Evolutionary conservation across 2,888 invertebrate genomes (phyloP).

Genomic region (Coelinius sp.): DNA sequence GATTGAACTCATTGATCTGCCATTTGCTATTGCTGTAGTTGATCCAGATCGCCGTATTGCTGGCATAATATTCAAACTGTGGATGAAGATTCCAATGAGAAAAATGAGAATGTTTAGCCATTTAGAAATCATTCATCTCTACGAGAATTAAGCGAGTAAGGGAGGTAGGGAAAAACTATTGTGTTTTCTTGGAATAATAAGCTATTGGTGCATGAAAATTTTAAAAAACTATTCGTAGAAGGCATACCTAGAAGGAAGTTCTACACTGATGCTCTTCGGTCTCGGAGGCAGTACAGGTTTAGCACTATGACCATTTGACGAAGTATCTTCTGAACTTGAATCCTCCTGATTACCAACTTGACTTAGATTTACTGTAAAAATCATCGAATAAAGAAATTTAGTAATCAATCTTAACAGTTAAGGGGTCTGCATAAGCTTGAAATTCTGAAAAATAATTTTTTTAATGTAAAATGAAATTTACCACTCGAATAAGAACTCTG

Average conservation of each 20-base stretch:
- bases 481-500: conserved; percentile 80
- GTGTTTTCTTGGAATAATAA: not conserved
- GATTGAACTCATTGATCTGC: conserved; percentile 53
- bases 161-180: too few relatives aligned
- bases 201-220: too few relatives aligned
- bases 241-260: conserved; percentile 69
- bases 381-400: not conserved
- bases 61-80: conserved; percentile 58
- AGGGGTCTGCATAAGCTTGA: too few relatives aligned
- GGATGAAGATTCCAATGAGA: conserved; percentile 6
- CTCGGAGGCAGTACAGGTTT: conserved; percentile 78
- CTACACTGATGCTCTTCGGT: conserved; percentile 78
- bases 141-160: not conserved
- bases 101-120: conserved; percentile 8
- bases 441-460: too few relatives aligned
- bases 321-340: conserved; percentile 83
- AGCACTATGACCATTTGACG: conserved; percentile 69
- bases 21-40: conserved; percentile 59
- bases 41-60: conserved; percentile 63
- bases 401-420: not conserved
- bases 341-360: conserved; percentile 82
- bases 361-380: conserved; percentile 77
- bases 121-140: not conserved
- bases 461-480: conserved; percentile 61
- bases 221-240: too few relatives aligned